Conservation (phyloP, 2,113 vertebrate species). For the Bubo bubo region DNA sequence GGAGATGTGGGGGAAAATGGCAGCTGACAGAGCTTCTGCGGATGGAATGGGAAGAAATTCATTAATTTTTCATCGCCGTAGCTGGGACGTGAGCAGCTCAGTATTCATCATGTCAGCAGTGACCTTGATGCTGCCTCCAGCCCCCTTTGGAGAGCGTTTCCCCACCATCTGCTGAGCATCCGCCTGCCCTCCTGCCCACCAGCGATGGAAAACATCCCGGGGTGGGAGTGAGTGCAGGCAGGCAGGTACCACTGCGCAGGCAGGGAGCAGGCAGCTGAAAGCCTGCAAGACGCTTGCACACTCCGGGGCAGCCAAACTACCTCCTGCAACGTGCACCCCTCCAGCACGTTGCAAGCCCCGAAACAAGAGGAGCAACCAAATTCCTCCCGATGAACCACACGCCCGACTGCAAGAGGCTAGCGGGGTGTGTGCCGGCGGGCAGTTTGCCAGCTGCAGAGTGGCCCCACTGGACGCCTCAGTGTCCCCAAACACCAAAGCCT, state of each 20-base stretch:
- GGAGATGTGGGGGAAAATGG: background rate
- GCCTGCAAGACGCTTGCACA: background rate
- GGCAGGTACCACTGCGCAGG: background rate
- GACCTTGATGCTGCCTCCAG: conserved; percentile 3
- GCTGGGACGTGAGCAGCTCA: background rate
- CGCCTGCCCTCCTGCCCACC: background rate
- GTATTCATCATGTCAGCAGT: background rate
- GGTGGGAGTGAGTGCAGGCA: background rate
- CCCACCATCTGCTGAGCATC: conserved; percentile 28
- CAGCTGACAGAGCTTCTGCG: background rate
- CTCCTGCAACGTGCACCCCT: background rate
- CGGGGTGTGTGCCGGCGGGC: rapidly evolving
- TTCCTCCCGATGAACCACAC: background rate
- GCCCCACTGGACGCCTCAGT: rapidly evolving
- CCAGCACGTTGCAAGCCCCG: background rate
- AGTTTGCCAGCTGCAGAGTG: background rate
- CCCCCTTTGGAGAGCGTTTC: background rate
- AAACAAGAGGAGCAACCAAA: background rate
- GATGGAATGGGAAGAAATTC: background rate
- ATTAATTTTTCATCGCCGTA: background rate
- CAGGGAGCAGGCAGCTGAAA: background rate
- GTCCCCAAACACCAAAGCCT: background rate
- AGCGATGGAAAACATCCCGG: background rate
- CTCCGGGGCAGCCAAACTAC: background rate
- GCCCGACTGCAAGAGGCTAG: background rate